Evolutionary conservation across 2,888 invertebrate genomes (phyloP), one percentile per base, ranked within the genome.

Genomic region (Rhyacophila evoluta): DNA sequence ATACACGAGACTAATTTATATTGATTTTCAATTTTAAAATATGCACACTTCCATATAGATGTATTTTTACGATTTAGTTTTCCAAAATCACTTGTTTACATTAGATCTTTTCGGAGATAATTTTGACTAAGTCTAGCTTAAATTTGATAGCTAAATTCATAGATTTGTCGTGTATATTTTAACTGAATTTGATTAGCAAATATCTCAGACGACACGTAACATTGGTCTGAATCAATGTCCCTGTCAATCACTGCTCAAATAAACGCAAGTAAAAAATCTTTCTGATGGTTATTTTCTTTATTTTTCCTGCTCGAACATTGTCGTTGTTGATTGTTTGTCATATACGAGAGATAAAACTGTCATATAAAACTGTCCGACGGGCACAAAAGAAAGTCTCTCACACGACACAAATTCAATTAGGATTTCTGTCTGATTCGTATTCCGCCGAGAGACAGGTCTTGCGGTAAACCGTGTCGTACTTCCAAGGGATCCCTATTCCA

Each of bases 361-460:
- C 8, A 55, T 19, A 55, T 55, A 55, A 55, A 55, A 55, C 55
- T 55, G 19, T 55, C 55, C 55, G 55, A 6, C 41, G 41, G 55
- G 55, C 19, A 55, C 55, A 55, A 55, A 55, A 55, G 25, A 55
- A 55, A 55, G 55, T 55, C 55, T 55, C 55, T 55, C 55, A 19
- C 55, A 19, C 55, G 55, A 25, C 55, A 55, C 55, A 55, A 19
- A 55, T 55, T 55, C 55, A 55, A 55, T 55, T 55, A 55, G 55
- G 55, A 55, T 55, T 15, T 55, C 55, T 55, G 55, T 55, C 55
- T 12, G 8, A 25, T 55, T 55, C 55, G 55, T 55, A 55, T 55
- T 25, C 41, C 41, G 19, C 15, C 8, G 55, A 55, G 55, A 55
- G 55, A 55, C 55, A 55, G 19, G 19, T 55, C 55, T 55, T 55